phyloP scores from a whole-genome alignment of 2,888 invertebrate species.

The Phorcus lineatus region DNA sequence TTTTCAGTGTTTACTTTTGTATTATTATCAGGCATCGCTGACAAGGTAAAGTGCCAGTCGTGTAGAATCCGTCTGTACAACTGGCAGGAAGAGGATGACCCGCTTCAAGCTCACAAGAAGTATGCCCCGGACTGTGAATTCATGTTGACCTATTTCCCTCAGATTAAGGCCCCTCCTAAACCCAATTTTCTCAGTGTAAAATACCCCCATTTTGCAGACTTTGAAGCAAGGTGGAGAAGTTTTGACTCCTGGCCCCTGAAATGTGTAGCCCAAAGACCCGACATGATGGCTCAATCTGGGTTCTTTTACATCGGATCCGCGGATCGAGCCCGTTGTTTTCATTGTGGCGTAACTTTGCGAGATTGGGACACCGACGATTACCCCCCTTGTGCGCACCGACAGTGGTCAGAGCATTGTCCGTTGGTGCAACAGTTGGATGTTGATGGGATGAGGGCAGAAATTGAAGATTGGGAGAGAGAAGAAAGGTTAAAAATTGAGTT shows the following conservation, averaged over 20 bases:
- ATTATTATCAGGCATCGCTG: neutral
- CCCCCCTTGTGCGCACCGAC: neutral
- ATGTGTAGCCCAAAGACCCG: neutral
- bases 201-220: neutral
- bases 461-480: neutral
- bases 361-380: slow-evolving; percentile 18
- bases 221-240: neutral
- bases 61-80: slow-evolving; percentile 7
- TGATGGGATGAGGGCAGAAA: neutral
- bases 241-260: neutral
- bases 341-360: slow-evolving; percentile 2
- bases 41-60: slow-evolving; percentile 3
- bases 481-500: neutral
- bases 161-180: neutral
- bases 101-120: neutral
- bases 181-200: neutral
- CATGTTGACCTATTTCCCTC: neutral
- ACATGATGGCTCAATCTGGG: slow-evolving; percentile 4
- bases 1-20: too few species aligned
- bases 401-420: neutral
- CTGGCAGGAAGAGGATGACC: slow-evolving; percentile 6
- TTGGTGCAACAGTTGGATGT: neutral
- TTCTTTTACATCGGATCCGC: slow-evolving; percentile 12
- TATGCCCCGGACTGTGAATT: slow-evolving; percentile 1
- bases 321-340: neutral